Percentiles rank a stretch among this genome's conserved stretches.
Evolutionary conservation across 2,797 vertebrate genomes (phyloP).

Genomic region (Phalanger gymnotis): DNA sequence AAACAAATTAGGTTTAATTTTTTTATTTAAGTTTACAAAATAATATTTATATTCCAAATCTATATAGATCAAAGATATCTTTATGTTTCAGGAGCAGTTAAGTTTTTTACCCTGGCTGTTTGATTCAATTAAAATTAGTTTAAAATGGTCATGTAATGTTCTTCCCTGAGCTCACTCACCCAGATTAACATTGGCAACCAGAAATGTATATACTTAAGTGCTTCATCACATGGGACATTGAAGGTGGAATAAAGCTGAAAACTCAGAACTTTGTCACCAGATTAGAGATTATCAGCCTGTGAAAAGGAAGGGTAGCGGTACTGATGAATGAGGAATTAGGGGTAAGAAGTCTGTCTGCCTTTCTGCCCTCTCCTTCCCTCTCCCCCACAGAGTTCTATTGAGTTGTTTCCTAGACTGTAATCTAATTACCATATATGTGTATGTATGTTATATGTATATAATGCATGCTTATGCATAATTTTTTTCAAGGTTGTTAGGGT

Average conservation of each 20-base stretch:
- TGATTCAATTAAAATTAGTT: not conserved
- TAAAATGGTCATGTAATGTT: not conserved
- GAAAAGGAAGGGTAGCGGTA: not conserved
- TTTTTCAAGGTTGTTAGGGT: constrained; percentile 29
- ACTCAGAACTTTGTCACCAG: not conserved
- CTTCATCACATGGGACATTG: not conserved
- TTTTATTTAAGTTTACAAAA: not conserved
- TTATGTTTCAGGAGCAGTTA: not conserved
- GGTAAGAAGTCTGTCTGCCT: not conserved
- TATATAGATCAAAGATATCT: not conserved
- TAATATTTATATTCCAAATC: not conserved
- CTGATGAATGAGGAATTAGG: not conserved
- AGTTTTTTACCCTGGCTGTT: not conserved
- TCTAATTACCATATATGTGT: not conserved
- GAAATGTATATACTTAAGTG: not conserved
- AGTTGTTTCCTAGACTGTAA: constrained; percentile 4
- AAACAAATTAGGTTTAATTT: not conserved
- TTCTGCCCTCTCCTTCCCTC: not conserved
- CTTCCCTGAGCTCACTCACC: not conserved
- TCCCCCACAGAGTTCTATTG: not conserved
- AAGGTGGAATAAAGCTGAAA: not conserved
- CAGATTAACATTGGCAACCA: not conserved
- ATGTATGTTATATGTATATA: not conserved
- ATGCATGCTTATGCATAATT: not conserved
- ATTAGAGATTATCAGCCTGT: not conserved